These are phyloP conservation scores for Helleia helle DNA, from an alignment of 2,888 invertebrate species.

Conservation along the genomic window DNA sequence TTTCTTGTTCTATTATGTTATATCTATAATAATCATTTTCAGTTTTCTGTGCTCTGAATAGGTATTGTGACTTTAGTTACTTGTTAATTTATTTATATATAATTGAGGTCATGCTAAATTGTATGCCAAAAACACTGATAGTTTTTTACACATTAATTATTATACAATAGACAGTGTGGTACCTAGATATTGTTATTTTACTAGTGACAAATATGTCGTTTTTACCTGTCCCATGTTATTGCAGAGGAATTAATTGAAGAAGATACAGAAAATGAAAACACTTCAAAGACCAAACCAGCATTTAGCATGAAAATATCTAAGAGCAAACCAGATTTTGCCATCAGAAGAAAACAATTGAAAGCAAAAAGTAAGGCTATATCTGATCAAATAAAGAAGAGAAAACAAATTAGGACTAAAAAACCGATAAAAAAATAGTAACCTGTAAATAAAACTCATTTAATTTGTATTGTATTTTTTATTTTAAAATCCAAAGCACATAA, in stretches of 20 bases:
- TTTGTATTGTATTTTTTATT: constrained; percentile 11
- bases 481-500: constrained; percentile 4
- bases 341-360: constrained; percentile 61
- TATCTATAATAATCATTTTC: too few species aligned
- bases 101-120: too few species aligned
- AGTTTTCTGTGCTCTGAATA: too few species aligned
- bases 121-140: too few species aligned
- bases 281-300: constrained; percentile 26
- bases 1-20: too few species aligned
- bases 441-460: constrained; percentile 13
- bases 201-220: too few species aligned
- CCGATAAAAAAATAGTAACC: constrained; percentile 33
- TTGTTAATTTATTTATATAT: too few species aligned
- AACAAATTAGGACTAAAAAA: constrained; percentile 54
- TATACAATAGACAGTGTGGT: too few species aligned
- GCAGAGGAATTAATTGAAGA: constrained; percentile 44
- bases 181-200: too few species aligned
- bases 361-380: constrained; percentile 62
- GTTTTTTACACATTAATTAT: too few species aligned
- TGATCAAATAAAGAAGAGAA: constrained; percentile 61
- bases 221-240: too few species aligned
- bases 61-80: too few species aligned
- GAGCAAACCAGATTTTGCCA: constrained; percentile 56
- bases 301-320: constrained; percentile 41
- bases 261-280: constrained; percentile 28